A percentile compares a stretch with the other conserved stretches of the same genome.
Evolutionary conservation across 2,888 invertebrate genomes (phyloP).

Genomic region (Rhorus exstirpatorius): DNA sequence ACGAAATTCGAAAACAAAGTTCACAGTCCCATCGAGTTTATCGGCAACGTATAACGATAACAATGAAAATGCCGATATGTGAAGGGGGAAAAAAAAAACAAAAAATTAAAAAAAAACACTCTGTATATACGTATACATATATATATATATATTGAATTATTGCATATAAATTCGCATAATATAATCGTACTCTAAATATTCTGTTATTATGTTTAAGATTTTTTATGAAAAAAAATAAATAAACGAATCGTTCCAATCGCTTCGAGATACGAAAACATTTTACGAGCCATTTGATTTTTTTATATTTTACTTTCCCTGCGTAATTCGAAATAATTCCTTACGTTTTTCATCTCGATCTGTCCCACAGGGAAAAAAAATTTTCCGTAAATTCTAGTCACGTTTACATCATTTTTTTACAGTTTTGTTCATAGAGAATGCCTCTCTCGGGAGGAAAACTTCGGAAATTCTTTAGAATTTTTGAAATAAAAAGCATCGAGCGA

Average conservation of each 20-base stretch:
- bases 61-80: conserved; percentile 34
- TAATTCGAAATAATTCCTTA: not conserved
- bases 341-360: too few relatives aligned
- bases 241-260: conserved; percentile 45
- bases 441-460: too few relatives aligned
- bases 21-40: not conserved
- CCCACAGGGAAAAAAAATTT: too few relatives aligned
- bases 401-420: too few relatives aligned
- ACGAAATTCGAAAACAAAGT: not conserved
- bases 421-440: too few relatives aligned
- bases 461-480: too few relatives aligned
- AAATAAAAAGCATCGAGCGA: too few relatives aligned
- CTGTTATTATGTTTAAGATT: conserved; percentile 62
- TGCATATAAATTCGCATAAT: conserved; percentile 54
- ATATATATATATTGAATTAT: conserved; percentile 20
- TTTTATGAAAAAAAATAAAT: conserved; percentile 61
- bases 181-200: conserved; percentile 47
- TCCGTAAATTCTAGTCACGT: too few relatives aligned
- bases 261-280: not conserved
- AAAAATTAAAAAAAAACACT: conserved; percentile 6
- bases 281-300: too few relatives aligned
- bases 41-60: not conserved
- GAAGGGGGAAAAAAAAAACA: too few relatives aligned
- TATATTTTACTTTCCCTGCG: too few relatives aligned
- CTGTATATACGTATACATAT: conserved; percentile 54